phyloP scores from a whole-genome alignment of 2,113 vertebrate species.

The Camelus dromedarius region DNA sequence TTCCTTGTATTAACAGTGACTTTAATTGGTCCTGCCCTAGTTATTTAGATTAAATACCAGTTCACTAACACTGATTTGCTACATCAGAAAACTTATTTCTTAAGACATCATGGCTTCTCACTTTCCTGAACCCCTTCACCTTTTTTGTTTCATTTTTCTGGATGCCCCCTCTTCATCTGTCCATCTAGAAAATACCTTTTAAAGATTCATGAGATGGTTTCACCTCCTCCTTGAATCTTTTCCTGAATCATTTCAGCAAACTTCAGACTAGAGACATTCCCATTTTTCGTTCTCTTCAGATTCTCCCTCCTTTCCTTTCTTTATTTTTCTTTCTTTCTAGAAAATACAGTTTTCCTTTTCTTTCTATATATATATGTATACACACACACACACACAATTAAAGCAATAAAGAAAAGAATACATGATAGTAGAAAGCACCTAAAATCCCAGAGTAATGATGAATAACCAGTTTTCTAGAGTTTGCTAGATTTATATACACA shows the following conservation, averaged over 20 bases:
- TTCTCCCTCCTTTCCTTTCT: neutral
- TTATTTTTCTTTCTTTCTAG: neutral
- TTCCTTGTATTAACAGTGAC: neutral
- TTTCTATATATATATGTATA: neutral
- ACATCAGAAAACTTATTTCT: neutral
- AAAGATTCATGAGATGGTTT: neutral
- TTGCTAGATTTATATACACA: neutral
- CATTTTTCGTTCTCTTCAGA: neutral
- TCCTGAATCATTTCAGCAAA: neutral
- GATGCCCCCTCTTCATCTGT: neutral
- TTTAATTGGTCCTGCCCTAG: neutral
- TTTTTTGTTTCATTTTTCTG: neutral
- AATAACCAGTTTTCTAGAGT: constrained; percentile 26
- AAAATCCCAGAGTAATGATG: neutral
- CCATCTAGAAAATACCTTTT: neutral
- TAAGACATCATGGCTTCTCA: neutral
- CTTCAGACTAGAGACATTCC: neutral
- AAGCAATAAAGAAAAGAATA: constrained; percentile 24
- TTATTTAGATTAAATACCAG: constrained; percentile 29
- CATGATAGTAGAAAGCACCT: neutral
- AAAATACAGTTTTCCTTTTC: neutral
- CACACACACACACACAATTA: neutral
- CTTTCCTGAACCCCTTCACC: neutral
- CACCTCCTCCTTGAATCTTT: neutral
- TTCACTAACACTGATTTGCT: neutral